Base-by-base conservation (phyloP, 2,113 vertebrate genomes). In the Athene cunicularia region DNA sequence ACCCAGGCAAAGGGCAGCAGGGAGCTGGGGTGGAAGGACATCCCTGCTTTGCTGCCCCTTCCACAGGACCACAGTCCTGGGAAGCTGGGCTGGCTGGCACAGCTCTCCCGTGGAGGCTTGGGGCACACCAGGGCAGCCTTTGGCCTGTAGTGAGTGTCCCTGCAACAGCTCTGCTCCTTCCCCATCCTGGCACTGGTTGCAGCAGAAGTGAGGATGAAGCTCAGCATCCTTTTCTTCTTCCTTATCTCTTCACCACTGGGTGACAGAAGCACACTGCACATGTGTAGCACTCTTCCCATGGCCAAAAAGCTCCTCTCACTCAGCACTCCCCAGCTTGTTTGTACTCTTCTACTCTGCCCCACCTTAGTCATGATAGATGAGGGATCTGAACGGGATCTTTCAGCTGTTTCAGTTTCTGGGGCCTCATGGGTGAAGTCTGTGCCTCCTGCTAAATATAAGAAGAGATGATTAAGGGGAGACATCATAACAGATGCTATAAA, bases 251-350 rank as follows among this genome's bases (percentile, higher is more conserved):
- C n/a, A 4, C 41, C 1, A 1, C 58, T 16, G 14, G 37, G 17
- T 60, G 80, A 12, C 43, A 3, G 1, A 3, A 2, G 28, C 0
- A 0, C 60, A 4, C 8, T 24, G n/a, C 37, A 15, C 9, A 4
- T 5, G n/a, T 5, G 1, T 3, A 2, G n/a, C 56, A 14, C 49
- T 41, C 17, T 50, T 28, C 37, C 26, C 14, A 0, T 3, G 20
- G 28, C 83, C 56, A 63, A 1, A 20, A 60, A 64, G 6, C 62
- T 86, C 47, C 52, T 79, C 37, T 33, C 62, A 9, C 67, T 60
- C 50, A 52, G 4, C n/a, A 2, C 27, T 59, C 49, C 68, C 73
- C 68, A 30, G 63, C 21, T 73, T 58, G 2, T 20, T 35, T 20
- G 68, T 53, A 37, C 47, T 60, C 28, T 45, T 28, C 49, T 75